Conservation (phyloP, 2,113 vertebrate species). For the Ceratotherium simum region DNA sequence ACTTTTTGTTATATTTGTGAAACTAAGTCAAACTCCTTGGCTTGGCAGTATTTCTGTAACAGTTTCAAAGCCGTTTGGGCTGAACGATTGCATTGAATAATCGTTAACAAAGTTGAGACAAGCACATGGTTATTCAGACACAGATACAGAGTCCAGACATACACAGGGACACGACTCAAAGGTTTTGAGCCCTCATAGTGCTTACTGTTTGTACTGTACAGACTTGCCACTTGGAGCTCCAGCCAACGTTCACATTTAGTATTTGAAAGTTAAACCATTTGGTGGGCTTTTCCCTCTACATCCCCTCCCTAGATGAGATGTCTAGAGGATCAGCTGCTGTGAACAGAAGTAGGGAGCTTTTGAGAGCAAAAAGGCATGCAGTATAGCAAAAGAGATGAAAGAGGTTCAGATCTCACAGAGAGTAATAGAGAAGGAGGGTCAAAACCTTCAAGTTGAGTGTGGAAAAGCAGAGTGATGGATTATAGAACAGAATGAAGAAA, state of each 20-base stretch:
- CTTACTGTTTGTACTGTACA: background rate
- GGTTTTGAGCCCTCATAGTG: background rate
- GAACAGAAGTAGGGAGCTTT: constrained; percentile 53
- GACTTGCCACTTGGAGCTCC: background rate
- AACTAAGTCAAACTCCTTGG: constrained; percentile 16
- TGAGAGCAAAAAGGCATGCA: constrained; percentile 55
- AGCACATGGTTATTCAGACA: constrained; percentile 25
- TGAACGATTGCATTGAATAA: constrained; percentile 18
- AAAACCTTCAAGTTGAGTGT: constrained; percentile 18
- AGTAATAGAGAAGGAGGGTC: constrained; percentile 60
- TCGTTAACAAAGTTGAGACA: constrained; percentile 57
- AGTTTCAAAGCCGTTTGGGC: constrained; percentile 46
- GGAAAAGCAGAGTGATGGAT: constrained; percentile 62
- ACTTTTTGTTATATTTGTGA: constrained; percentile 14
- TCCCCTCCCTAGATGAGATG: background rate
- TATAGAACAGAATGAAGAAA: constrained; percentile 32
- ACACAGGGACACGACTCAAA: constrained; percentile 24
- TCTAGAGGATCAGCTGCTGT: constrained; percentile 1
- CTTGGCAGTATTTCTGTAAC: constrained; percentile 59
- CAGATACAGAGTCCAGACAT: background rate
- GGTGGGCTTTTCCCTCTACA: background rate
- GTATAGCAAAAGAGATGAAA: constrained; percentile 58
- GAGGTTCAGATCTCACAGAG: constrained; percentile 52
- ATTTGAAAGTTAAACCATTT: constrained; percentile 49
- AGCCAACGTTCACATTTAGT: constrained; percentile 38